Base-by-base conservation (phyloP, 2,113 vertebrate species). In the Terrapene triunguis region DNA sequence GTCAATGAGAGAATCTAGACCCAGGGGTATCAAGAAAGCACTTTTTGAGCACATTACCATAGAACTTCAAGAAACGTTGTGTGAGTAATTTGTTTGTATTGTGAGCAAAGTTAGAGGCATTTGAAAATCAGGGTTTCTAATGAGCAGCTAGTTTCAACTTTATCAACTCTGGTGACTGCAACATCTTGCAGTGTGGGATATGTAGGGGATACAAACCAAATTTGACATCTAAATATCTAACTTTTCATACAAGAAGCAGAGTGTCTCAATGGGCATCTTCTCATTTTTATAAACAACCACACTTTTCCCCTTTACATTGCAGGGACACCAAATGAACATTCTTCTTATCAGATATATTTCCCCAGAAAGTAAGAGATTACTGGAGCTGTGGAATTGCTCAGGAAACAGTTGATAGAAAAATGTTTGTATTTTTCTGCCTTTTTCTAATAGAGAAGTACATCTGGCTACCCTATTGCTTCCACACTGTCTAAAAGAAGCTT, bases 361-460 rank as follows among this genome's bases (percentile, higher is more conserved):
- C 89, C 89, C 51, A 90, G 22, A 87, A 94, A 96, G 84, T 57
- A 96, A 97, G 80, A 85, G 88, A 91, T 38, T 51, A 25, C 27
- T 80, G 47, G 22, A 93, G 79, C 25, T 91, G n/a, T n/a, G 85
- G 93, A 95, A 85, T 89, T 89, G 62, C 94, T 90, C 62, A 90
- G 74, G 10, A 38, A 96, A 96, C 94, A 88, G 97, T 92, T 91
- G 96, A 97, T 82, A 78, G 89, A 91, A 97, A 97, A 97, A 96
- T 82, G 80, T 79, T 79, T 93, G 42, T 44, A 22, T 90, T 93
- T 76, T 89, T n/a, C 93, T 96, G 89, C 90, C 21, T 53, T 55
- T 93, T 94, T 94, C 35, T 91, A 95, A 94, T 8, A 96, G 53
- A 96, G 95, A 97, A 80, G 69, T 84, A 79, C 93, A 93, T 94